phyloP scores from a whole-genome alignment of 2,797 vertebrate genomes.

The Pseudochirops corinnae region DNA sequence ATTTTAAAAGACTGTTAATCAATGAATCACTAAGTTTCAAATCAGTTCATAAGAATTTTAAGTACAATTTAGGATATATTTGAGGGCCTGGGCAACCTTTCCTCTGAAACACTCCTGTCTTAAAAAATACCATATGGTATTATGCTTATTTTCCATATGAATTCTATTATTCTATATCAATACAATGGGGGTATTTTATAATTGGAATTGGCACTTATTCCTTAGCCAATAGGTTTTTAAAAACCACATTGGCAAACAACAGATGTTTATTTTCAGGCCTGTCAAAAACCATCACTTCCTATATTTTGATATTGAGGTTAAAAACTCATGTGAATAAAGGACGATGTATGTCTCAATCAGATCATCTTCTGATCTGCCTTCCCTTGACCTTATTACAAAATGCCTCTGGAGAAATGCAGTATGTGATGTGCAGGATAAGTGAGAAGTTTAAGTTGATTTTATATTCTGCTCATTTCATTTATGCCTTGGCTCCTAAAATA shows the following conservation, averaged over 20 bases:
- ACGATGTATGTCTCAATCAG: not conserved
- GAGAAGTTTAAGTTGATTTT: not conserved
- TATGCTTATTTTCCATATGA: not conserved
- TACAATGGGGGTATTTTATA: not conserved
- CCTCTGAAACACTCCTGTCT: not conserved
- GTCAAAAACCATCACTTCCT: not conserved
- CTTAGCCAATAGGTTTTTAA: not conserved
- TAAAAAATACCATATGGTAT: not conserved
- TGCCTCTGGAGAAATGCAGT: not conserved
- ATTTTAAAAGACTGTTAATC: not conserved
- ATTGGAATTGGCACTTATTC: not conserved
- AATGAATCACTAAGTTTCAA: not conserved
- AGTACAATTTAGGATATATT: not conserved
- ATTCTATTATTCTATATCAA: not conserved
- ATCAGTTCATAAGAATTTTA: not conserved
- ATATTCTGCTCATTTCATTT: not conserved
- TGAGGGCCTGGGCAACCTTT: not conserved
- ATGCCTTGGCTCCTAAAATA: not conserved
- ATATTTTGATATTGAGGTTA: not conserved
- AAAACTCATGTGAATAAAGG: not conserved
- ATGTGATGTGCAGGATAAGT: not conserved
- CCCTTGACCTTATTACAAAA: not conserved
- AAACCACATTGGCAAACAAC: not conserved
- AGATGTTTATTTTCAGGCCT: not conserved
- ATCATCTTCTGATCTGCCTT: not conserved